These are phyloP conservation scores for Pachycephala philippinensis DNA, from an alignment of 2,113 vertebrate genomes.

Conservation along the genomic window DNA sequence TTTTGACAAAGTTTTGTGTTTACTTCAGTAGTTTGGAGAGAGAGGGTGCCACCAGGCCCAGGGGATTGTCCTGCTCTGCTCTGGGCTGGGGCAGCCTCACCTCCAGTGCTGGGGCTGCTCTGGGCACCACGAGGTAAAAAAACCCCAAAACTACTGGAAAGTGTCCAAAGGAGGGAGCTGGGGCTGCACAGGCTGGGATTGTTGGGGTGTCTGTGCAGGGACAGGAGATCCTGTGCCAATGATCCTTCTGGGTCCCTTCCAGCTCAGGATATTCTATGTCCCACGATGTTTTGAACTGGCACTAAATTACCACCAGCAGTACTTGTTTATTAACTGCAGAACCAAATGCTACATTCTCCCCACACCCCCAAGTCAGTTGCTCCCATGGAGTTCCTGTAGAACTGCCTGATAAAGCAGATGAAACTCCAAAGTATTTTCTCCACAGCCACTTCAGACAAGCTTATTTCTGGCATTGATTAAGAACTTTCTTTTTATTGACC, in stretches of 20 bases:
- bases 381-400: not conserved
- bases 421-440: not conserved
- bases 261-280: rapidly evolving
- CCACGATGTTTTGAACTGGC: not conserved
- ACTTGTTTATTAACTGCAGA: not conserved
- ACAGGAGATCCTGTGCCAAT: not conserved
- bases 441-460: not conserved
- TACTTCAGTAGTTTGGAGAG: rapidly evolving
- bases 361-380: rapidly evolving
- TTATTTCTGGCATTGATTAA: not conserved
- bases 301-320: not conserved
- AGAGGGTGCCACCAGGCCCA: not conserved
- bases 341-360: not conserved
- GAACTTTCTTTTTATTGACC: not conserved
- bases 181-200: not conserved
- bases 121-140: rapidly evolving
- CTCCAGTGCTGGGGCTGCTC: too few relatives aligned
- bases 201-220: not conserved
- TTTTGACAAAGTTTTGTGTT: not conserved
- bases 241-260: not conserved
- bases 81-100: too few relatives aligned
- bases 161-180: not conserved
- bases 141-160: not conserved
- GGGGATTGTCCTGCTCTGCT: not conserved
- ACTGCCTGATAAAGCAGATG: not conserved